These are phyloP conservation scores for Zapornia atra DNA, from an alignment of 2,113 vertebrate species.

Conservation along the genomic window DNA sequence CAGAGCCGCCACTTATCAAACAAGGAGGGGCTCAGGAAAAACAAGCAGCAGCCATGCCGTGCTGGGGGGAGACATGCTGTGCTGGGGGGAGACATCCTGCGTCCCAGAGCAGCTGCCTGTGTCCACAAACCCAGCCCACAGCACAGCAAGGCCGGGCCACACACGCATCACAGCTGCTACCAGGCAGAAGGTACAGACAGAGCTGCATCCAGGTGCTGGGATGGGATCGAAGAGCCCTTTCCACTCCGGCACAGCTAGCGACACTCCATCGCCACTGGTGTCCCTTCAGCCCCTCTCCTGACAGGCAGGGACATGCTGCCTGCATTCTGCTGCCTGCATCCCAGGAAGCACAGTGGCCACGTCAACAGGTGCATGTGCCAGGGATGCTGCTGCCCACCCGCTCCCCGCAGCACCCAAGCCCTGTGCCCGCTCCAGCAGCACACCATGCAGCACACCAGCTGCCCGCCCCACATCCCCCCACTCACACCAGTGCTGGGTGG, in stretches of 20 bases:
- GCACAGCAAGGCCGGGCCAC: neutral
- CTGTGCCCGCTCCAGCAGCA: accelerated
- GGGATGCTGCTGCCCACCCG: neutral
- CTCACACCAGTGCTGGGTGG: accelerated
- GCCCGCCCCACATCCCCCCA: neutral
- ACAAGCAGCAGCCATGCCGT: neutral
- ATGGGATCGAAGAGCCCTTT: neutral
- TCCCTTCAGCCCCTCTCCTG: neutral
- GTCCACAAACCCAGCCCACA: neutral
- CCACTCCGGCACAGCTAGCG: neutral
- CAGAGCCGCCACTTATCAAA: neutral
- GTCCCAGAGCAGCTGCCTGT: neutral
- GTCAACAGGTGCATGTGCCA: neutral
- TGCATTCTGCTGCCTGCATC: neutral
- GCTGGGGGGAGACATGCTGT: neutral
- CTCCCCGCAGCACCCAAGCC: neutral
- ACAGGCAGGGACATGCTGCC: neutral
- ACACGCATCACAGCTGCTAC: neutral
- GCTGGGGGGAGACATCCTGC: neutral
- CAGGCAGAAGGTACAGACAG: neutral
- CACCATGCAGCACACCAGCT: accelerated
- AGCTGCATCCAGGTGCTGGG: neutral
- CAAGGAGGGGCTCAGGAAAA: neutral
- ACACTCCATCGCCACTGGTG: too few species aligned
- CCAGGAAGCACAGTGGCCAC: neutral